Conservation (phyloP, 2,113 vertebrate genomes). For the Grantiella picta region DNA sequence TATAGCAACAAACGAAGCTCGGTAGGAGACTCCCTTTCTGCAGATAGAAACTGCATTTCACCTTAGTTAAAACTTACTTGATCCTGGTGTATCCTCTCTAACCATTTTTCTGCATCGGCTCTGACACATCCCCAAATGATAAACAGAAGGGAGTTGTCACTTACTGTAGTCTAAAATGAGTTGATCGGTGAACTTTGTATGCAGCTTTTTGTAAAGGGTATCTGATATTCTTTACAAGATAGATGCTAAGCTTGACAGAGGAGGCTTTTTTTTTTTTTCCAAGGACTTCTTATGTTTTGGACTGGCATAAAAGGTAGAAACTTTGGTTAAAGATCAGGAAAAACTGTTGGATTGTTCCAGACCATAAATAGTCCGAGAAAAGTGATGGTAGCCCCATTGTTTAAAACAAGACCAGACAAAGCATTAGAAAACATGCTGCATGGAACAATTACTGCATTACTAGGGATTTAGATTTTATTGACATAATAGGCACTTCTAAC, state of each 20-base stretch:
- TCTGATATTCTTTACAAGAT: not conserved
- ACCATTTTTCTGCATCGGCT: constrained; percentile 12
- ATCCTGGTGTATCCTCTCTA: not conserved
- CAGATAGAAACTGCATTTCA: not conserved
- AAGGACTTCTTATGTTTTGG: not conserved
- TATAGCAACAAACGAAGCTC: not conserved
- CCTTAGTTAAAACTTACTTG: not conserved
- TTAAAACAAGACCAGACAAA: constrained; percentile 65
- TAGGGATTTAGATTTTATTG: constrained; percentile 64
- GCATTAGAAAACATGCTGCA: constrained; percentile 49
- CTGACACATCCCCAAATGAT: not conserved
- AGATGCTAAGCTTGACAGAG: not conserved
- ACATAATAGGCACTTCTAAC: constrained; percentile 60
- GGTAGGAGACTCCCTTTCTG: constrained; percentile 9
- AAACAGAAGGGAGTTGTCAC: constrained; percentile 24
- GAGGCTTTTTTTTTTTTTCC: not conserved
- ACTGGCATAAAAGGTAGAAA: constrained; percentile 14
- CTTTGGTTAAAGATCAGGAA: constrained; percentile 30
- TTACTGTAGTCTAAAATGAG: not conserved
- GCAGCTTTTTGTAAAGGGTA: not conserved
- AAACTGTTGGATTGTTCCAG: constrained; percentile 42
- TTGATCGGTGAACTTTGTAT: not conserved
- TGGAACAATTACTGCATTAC: constrained; percentile 65
- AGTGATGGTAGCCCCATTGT: constrained; percentile 42
- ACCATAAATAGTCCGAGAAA: constrained; percentile 41